Evolutionary conservation across 2,888 invertebrate species (phyloP).

Genomic region (Hermodice carunculata): DNA sequence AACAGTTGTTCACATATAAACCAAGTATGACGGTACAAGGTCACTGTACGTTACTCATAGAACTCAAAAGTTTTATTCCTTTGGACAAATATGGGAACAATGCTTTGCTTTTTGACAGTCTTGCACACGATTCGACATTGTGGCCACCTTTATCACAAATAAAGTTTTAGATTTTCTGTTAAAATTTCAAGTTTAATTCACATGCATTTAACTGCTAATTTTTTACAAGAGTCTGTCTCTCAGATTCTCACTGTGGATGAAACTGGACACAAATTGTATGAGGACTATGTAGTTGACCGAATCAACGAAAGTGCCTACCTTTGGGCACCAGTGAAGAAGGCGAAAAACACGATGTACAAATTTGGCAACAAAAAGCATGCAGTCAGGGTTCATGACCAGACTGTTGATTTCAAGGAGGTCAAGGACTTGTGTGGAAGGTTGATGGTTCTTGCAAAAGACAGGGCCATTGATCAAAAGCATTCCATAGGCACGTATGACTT

Average conservation of each 20-base stretch:
- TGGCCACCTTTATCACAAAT: no score
- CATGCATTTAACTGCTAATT: no score
- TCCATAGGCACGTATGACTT: slow-evolving; percentile 17
- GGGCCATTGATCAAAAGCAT: slow-evolving; percentile 12
- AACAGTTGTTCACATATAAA: no score
- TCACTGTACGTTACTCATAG: no score
- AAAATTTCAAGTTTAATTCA: no score
- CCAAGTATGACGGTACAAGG: no score
- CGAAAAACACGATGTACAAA: slow-evolving; percentile 27
- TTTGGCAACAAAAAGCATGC: slow-evolving; percentile 20
- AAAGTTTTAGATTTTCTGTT: no score
- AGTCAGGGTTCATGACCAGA: slow-evolving; percentile 22
- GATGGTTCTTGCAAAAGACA: slow-evolving; percentile 23
- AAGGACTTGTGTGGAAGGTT: slow-evolving; percentile 23
- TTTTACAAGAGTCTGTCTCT: slow-evolving; percentile 32
- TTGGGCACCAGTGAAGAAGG: no score
- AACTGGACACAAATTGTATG: slow-evolving; percentile 34
- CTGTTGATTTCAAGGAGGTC: slow-evolving; percentile 30
- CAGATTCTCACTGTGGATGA: slow-evolving; percentile 27
- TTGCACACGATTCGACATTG: no score
- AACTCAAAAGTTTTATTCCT: no score
- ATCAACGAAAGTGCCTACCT: slow-evolving; percentile 33
- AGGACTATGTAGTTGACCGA: slow-evolving; percentile 33
- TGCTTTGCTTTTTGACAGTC: no score
- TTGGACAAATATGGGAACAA: no score